Evolutionary conservation across 2,888 invertebrate genomes (phyloP), one percentile per base, ranked within the genome.

Genomic region (Archaeoteleia sp.): DNA sequence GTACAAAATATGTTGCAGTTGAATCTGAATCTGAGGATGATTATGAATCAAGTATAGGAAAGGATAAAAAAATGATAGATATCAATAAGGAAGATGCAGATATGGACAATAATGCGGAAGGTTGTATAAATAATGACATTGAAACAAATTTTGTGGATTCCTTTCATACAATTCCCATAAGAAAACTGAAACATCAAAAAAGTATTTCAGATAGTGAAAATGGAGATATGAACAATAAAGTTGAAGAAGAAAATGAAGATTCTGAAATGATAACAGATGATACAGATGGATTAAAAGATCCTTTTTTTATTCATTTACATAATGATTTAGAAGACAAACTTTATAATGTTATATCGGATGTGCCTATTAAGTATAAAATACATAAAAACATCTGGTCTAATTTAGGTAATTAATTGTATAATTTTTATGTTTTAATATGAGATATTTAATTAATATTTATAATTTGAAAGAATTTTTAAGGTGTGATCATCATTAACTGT

Each of bases 221-320:
- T 75, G 45, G 39, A 40, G 53, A 70, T 58, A 40, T 71, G 3
- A 23, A 68, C 29, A 35, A 69, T 1, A 69, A 72, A 17, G 69
- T 70, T 17, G 54, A 42, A 25, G 79, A 79, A 27, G 79, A 80
- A 6, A 83, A 82, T 62, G 82, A 82, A 40, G 85, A 84, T 65
- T 77, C 77, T 27, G 85, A 86, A 75, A 82, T 81, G 9, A 79
- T 83, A 25, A 80, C 82, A 27, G 85, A 86, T 69, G 83, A 85
- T 70, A 76, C 77, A 9, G 82, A 81, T 34, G 72, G 80, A 54
- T 53, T 81, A 14, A 71, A 78, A 63, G 93, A 94, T 85, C 90
- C 92, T 1, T 94, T 94, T 82, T 86, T 87, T 0, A 87, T 88
- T 77, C 94, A 94, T 84, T 85, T 93, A 3, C 88, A 88, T 60